A percentile compares a stretch with the other conserved stretches of the same genome.
Conservation (phyloP, 53 echinoderm and acorn worm genomes). For the Mesocentrotus franciscanus region DNA sequence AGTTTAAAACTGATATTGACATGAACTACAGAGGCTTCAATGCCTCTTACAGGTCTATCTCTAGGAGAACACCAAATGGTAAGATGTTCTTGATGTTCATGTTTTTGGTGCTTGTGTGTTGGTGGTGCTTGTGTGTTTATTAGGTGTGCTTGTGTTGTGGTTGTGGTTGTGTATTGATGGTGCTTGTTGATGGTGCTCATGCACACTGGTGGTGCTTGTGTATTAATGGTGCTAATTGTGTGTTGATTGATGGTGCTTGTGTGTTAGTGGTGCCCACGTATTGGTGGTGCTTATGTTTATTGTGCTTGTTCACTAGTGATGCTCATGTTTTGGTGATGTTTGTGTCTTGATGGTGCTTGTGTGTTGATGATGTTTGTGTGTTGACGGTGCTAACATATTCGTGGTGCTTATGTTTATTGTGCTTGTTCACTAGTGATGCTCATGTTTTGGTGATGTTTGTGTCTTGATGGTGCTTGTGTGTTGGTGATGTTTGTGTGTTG, state of each 20-base stretch:
- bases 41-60: slow-evolving; percentile 69
- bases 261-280: too few species aligned
- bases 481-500: neutral
- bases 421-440: neutral
- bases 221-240: neutral
- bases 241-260: neutral
- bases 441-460: neutral
- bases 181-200: neutral
- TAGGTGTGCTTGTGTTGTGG: neutral
- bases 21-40: slow-evolving; percentile 78
- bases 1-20: slow-evolving; percentile 66
- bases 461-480: neutral
- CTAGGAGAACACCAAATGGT: slow-evolving; percentile 71
- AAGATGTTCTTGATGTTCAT: neutral
- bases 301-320: too few species aligned
- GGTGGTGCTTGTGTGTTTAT: slow-evolving; percentile 1
- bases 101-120: neutral
- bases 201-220: neutral
- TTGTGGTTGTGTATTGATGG: too few species aligned
- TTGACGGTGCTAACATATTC: too few species aligned
- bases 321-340: too few species aligned
- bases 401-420: neutral
- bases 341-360: neutral
- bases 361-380: neutral
- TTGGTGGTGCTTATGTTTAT: too few species aligned